These are phyloP conservation scores for Nephrotoma appendiculata DNA, from an alignment of 2,888 invertebrate genomes.

Conservation along the genomic window DNA sequence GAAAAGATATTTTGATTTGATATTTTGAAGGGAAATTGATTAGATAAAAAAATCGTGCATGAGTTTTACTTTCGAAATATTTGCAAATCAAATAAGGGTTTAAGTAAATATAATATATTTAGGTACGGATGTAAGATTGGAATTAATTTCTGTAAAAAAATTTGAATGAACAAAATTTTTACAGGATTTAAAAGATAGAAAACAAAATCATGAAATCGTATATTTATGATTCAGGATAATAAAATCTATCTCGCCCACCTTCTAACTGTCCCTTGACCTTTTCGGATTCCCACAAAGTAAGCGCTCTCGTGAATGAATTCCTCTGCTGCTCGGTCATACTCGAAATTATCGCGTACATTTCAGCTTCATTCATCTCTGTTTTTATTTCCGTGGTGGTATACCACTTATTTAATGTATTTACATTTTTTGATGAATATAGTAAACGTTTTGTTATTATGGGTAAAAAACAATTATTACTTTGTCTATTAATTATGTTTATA, in stretches of 20 bases:
- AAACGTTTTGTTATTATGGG: neutral
- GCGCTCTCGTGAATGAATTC: neutral
- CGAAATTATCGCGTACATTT: neutral
- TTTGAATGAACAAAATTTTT: neutral
- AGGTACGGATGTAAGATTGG: neutral
- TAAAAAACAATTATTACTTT: neutral
- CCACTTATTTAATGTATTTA: slow-evolving; percentile 4
- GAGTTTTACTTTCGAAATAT: neutral
- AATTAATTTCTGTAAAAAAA: neutral
- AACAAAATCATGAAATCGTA: neutral
- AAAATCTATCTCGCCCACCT: neutral
- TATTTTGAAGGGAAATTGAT: neutral
- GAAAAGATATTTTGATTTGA: neutral
- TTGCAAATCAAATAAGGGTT: neutral
- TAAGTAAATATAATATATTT: neutral
- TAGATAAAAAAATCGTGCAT: neutral
- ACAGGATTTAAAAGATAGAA: neutral
- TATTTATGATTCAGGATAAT: neutral
- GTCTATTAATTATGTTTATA: neutral
- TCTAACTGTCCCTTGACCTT: neutral
- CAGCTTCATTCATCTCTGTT: neutral
- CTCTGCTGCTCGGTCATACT: neutral
- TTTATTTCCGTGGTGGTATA: slow-evolving; percentile 1
- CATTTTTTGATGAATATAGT: neutral
- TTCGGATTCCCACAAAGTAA: neutral